Percentiles rank a stretch among this genome's conserved stretches.
Evolutionary conservation across 2,888 invertebrate genomes (phyloP).

Genomic region (Melieria omissa): DNA sequence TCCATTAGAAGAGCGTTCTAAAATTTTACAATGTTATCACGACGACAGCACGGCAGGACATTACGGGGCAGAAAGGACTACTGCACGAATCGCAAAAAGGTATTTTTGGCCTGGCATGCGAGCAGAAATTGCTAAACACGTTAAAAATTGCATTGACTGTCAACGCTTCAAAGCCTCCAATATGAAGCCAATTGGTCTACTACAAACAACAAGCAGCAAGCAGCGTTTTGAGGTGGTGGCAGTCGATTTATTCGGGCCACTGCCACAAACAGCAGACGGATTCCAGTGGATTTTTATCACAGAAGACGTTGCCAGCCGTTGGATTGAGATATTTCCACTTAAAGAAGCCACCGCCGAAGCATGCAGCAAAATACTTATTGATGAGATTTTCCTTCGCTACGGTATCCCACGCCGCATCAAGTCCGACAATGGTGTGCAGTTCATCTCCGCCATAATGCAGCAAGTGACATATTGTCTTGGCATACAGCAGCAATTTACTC

Average conservation of each 20-base stretch:
- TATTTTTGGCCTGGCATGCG: conserved; percentile 44
- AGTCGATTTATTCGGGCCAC: conserved; percentile 44
- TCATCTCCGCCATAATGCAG: no score
- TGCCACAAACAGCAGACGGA: conserved; percentile 37
- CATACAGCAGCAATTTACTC: no score
- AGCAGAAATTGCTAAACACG: conserved; percentile 34
- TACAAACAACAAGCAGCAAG: conserved; percentile 42
- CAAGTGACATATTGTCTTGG: no score
- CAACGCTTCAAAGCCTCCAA: no score
- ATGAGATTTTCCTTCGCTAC: no score
- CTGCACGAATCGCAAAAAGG: no score
- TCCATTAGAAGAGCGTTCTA: no score
- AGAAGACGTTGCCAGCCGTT: conserved; percentile 49
- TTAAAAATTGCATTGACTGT: conserved; percentile 36
- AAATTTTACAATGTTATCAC: no score
- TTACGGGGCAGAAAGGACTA: no score
- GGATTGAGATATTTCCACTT: conserved; percentile 55
- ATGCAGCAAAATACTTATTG: conserved; percentile 51
- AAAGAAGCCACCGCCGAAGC: conserved; percentile 50
- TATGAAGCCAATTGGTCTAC: conserved; percentile 44
- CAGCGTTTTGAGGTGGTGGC: conserved; percentile 43
- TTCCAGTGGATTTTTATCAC: conserved; percentile 51
- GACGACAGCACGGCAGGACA: no score
- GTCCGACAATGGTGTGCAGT: no score
- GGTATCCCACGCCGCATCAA: no score